Evolutionary conservation across 1,140 invertebrate genomes (phyloP).

Genomic region (Drosophila elegans): DNA sequence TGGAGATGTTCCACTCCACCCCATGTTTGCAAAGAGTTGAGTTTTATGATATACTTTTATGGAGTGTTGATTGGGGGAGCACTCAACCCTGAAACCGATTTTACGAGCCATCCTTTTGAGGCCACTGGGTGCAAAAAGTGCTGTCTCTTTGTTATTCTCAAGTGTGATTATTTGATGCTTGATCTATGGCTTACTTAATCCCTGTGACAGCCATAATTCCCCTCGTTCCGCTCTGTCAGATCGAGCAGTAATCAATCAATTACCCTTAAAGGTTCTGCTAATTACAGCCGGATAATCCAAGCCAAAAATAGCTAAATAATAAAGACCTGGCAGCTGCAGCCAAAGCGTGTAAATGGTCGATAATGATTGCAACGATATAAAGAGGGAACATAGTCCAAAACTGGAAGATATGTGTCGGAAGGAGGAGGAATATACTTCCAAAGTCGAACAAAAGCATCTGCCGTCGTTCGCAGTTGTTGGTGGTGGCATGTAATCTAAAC

Average conservation of each 20-base stretch:
- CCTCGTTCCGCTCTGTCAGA: not conserved
- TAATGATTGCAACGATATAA: slow-evolving; percentile 64
- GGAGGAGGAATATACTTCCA: not conserved
- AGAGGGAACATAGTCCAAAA: slow-evolving; percentile 36
- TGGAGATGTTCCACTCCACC: slow-evolving; percentile 21
- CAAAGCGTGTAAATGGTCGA: slow-evolving; percentile 65
- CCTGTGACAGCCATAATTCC: not conserved
- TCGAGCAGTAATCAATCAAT: slow-evolving; percentile 38
- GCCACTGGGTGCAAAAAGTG: slow-evolving; percentile 37
- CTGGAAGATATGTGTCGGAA: slow-evolving; percentile 3
- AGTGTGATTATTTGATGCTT: not conserved
- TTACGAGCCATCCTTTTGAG: slow-evolving; percentile 56
- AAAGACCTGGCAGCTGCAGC: slow-evolving; percentile 24
- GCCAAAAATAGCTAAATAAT: slow-evolving; percentile 42
- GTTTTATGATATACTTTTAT: slow-evolving; percentile 20
- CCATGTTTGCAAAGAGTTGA: slow-evolving; percentile 9
- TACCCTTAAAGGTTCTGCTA: slow-evolving; percentile 28
- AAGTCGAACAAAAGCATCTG: slow-evolving; percentile 54
- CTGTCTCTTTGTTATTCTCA: slow-evolving; percentile 2
- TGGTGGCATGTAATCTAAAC: slow-evolving; percentile 72
- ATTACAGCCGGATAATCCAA: slow-evolving; percentile 29
- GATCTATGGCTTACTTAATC: slow-evolving; percentile 5
- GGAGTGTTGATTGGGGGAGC: slow-evolving; percentile 49
- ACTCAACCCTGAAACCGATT: slow-evolving; percentile 67
- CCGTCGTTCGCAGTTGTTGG: slow-evolving; percentile 25